Base-by-base conservation (phyloP, 2,113 vertebrate genomes). In the Irena cyanogastra region DNA sequence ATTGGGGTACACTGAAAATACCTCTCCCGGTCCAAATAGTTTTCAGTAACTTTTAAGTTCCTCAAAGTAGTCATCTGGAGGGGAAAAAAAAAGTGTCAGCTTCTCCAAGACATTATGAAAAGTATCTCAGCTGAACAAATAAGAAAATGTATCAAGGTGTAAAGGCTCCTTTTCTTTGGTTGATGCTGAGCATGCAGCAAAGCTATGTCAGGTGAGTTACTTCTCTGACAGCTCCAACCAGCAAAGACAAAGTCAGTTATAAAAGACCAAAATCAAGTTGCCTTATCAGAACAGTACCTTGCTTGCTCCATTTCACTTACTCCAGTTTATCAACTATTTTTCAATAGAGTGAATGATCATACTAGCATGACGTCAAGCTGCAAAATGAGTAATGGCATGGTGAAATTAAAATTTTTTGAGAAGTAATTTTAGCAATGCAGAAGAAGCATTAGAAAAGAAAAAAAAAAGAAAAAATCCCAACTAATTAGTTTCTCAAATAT, bases 51-150 rank as follows among this genome's bases (percentile, higher is more conserved):
- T 39, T 72, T 69, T 39, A 66, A 66, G 13, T 30, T 72, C 28
- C 74, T 84, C 20, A 77, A 44, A 78, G 45, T 6, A 78, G 9
- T 26, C 15, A 69, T n/a, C 19, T 28, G 18, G 35, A 27, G 11
- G 6, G 1, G 2, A 3, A 9, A 12, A 54, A 8, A 21, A 59
- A 4, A 74, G 15, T 10, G 12, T 16, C 3, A 49, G 24, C 61
- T 53, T 70, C 26, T 59, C 41, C 22, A 57, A 28, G 11, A 49
- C 6, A 75, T 63, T 52, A 49, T 22, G 24, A 66, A 83, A 66
- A 2, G 3, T 45, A 71, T 20, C 1, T 1, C 8, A 75, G 33
- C 17, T 71, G 52, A 83, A 61, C 3, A 82, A 78, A 74, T 17
- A 50, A 37, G 24, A 45, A 94, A 87, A 69, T 54, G 30, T 1